phyloP scores from a whole-genome alignment of 2,113 vertebrate genomes.

The Peromyscus polionotus region DNA sequence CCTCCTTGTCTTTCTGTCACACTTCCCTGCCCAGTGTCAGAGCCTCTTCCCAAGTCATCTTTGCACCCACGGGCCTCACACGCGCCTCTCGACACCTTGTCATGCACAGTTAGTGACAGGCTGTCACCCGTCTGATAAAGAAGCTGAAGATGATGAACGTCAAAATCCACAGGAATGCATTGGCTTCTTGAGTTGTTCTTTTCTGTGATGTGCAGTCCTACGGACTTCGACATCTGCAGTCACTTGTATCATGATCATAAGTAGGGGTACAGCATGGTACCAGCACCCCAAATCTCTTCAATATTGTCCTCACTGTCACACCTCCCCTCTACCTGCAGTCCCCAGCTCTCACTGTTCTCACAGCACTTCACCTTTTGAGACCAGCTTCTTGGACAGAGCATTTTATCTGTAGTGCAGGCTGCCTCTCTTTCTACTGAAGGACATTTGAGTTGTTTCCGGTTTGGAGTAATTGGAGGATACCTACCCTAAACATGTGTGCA shows the following conservation, averaged over 20 bases:
- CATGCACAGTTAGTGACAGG: fast-evolving
- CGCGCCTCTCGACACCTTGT: fast-evolving
- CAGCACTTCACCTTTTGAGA: background rate
- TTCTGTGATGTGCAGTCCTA: background rate
- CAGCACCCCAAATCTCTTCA: too few relatives aligned
- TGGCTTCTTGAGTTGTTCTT: background rate
- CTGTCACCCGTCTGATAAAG: background rate
- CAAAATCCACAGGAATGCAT: background rate
- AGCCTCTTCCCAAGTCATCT: background rate
- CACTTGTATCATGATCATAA: background rate
- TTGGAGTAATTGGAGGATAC: background rate
- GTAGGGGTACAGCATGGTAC: background rate
- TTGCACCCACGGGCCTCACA: fast-evolving
- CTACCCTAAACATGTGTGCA: background rate
- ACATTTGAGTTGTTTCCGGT: background rate
- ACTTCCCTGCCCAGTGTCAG: background rate
- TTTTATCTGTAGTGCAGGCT: background rate
- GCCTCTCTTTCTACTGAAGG: background rate
- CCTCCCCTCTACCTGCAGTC: background rate
- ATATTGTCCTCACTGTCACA: fast-evolving
- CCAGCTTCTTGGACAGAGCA: background rate
- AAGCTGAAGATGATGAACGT: fast-evolving
- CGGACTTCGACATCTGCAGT: background rate
- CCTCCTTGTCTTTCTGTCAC: background rate
- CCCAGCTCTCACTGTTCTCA: too few relatives aligned